Percentiles rank a stretch among this genome's conserved stretches.
These are phyloP conservation scores for Chaetorhynchus papuensis DNA, from an alignment of 2,113 vertebrate species.

Conservation along the genomic window DNA sequence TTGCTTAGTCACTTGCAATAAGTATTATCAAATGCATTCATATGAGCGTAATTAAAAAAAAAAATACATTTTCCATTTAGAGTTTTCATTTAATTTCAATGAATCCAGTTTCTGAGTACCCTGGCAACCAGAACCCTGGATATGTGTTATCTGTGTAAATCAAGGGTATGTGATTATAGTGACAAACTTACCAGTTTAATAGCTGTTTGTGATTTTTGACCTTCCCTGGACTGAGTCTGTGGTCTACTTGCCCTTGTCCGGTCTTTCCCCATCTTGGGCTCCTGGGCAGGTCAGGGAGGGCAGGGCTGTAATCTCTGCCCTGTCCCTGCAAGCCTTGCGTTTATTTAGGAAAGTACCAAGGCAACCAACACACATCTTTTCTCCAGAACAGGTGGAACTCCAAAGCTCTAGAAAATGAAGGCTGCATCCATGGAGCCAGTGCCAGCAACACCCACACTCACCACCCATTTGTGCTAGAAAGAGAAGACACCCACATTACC, in stretches of 20 bases:
- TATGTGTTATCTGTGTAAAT: neutral
- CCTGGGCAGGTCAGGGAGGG: neutral
- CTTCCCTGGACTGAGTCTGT: neutral
- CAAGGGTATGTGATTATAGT: neutral
- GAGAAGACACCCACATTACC: neutral
- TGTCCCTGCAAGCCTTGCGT: neutral
- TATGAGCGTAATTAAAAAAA: neutral
- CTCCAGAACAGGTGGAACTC: neutral
- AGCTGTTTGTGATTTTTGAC: neutral
- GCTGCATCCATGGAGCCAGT: rapidly evolving
- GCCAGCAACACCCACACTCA: neutral
- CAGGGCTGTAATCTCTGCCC: neutral
- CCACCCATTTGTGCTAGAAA: neutral
- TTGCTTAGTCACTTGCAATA: neutral
- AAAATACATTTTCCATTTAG: neutral
- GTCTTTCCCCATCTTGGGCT: neutral
- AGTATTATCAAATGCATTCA: neutral
- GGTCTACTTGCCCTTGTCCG: neutral
- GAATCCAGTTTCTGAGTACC: neutral
- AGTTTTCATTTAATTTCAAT: neutral
- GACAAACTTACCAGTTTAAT: neutral
- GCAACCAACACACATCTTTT: neutral
- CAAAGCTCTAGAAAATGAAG: neutral
- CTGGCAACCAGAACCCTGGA: neutral
- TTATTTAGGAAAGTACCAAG: neutral